phyloP scores from a whole-genome alignment of 2,888 invertebrate species.

The Ryuthela nishihirai region DNA sequence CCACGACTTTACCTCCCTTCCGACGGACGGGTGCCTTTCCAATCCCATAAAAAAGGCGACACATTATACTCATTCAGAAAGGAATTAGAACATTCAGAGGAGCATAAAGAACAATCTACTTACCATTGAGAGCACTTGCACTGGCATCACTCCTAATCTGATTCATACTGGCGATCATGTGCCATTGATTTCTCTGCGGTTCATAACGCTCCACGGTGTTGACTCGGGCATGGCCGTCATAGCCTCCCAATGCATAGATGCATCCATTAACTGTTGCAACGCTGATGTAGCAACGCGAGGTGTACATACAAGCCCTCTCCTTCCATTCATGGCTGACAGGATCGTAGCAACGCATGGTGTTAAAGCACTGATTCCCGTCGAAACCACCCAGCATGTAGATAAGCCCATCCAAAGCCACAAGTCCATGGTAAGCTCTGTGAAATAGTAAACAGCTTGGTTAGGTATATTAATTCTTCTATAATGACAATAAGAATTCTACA shows the following conservation, averaged over 20 bases:
- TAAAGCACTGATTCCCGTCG: conserved; percentile 53
- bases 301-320: conserved; percentile 54
- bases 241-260: conserved; percentile 52
- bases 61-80: no score
- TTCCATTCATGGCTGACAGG: conserved; percentile 49
- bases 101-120: no score
- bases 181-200: conserved; percentile 50
- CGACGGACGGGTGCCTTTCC: no score
- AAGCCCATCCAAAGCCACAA: conserved; percentile 51
- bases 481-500: no score
- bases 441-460: background rate
- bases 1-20: no score
- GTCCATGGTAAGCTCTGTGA: conserved; percentile 68
- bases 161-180: conserved; percentile 55
- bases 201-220: conserved; percentile 50
- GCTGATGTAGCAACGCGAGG: conserved; percentile 62
- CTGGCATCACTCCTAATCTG: conserved; percentile 70
- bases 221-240: conserved; percentile 51
- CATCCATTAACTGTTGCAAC: conserved; percentile 52
- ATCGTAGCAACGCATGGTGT: conserved; percentile 50
- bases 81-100: no score
- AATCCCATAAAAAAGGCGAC: no score
- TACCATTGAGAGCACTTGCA: conserved; percentile 63
- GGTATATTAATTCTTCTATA: background rate
- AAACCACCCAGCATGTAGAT: conserved; percentile 56